These are phyloP conservation scores for Miopithecus talapoin DNA, from an alignment of 2,797 vertebrate genomes.

Conservation along the genomic window DNA sequence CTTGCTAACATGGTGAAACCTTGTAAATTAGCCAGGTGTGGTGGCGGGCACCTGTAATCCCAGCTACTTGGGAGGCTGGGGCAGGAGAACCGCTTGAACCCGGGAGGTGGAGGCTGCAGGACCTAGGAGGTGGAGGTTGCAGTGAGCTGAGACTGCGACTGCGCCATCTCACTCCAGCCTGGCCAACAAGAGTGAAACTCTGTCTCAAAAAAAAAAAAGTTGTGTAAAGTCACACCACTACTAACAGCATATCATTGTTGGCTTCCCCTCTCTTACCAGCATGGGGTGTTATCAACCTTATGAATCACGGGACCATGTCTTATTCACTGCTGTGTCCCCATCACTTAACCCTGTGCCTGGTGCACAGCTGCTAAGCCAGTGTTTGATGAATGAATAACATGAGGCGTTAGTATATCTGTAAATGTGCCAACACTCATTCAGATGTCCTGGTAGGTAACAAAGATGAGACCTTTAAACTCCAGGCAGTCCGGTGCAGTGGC, in stretches of 20 bases:
- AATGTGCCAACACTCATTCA: neutral
- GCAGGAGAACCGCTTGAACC: too few relatives aligned
- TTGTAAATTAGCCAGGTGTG: too few relatives aligned
- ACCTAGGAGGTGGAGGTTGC: too few relatives aligned
- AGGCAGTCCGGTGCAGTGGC: too few relatives aligned
- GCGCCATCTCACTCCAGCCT: too few relatives aligned
- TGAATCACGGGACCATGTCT: neutral
- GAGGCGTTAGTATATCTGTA: neutral
- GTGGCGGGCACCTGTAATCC: too few relatives aligned
- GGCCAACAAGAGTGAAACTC: too few relatives aligned
- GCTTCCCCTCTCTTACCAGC: neutral
- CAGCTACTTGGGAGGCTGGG: too few relatives aligned
- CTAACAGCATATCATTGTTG: neutral
- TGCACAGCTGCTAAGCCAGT: neutral
- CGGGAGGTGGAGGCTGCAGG: too few relatives aligned
- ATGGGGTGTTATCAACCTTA: neutral
- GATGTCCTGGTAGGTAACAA: neutral
- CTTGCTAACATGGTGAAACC: too few relatives aligned
- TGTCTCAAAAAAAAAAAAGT: too few relatives aligned
- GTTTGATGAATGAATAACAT: neutral
- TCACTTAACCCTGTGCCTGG: neutral
- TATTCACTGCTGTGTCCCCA: neutral
- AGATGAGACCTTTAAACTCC: neutral
- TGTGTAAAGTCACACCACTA: neutral
- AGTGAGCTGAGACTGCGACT: too few relatives aligned